phyloP scores from a whole-genome alignment of 1,140 invertebrate species.

The Helicoverpa zea region DNA sequence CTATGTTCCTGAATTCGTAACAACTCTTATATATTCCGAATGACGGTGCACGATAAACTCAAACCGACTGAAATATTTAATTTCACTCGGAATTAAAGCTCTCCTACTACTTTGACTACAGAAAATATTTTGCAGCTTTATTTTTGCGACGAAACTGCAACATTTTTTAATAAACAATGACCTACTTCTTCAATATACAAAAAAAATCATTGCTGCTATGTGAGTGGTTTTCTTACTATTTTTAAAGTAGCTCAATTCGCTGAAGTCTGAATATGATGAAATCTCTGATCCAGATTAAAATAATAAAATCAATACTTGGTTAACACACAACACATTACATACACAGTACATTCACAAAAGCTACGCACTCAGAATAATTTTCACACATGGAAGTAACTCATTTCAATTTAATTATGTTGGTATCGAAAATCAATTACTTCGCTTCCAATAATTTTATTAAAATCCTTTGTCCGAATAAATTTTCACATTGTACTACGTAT shows the following conservation, averaged over 20 bases:
- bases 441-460: neutral
- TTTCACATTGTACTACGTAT: neutral
- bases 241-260: no score
- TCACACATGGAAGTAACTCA: neutral
- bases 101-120: neutral
- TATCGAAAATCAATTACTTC: neutral
- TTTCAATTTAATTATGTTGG: neutral
- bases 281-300: no score
- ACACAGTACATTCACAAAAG: no score
- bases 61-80: slow-evolving; percentile 5
- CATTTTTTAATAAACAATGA: no score
- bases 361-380: neutral
- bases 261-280: no score
- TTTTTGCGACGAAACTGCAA: neutral
- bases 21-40: slow-evolving; percentile 3
- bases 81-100: neutral
- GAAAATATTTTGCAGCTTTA: neutral
- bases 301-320: no score
- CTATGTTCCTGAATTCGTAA: slow-evolving; percentile 16
- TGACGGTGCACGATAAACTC: neutral
- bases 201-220: no score
- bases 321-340: no score
- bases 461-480: neutral
- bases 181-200: no score
- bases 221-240: no score